A percentile compares a stretch with the other conserved stretches of the same genome.
Conservation (phyloP, 2,113 vertebrate genomes). For the Ia io region DNA sequence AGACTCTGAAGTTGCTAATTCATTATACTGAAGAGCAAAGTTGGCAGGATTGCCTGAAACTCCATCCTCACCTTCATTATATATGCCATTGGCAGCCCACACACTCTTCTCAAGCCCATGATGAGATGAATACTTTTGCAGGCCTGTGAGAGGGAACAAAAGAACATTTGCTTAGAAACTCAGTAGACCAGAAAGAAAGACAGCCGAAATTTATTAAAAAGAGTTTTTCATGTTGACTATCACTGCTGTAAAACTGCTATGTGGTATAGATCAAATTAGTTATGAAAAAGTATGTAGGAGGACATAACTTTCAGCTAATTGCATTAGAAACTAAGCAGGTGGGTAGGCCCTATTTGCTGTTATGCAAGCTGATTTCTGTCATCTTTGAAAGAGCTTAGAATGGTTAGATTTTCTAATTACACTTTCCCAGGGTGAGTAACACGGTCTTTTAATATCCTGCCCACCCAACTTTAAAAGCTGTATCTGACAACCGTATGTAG, state of each 20-base stretch:
- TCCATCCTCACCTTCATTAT: background rate
- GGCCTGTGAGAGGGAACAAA: conserved; percentile 57
- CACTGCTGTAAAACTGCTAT: background rate
- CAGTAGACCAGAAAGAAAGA: conserved; percentile 62
- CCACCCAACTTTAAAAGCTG: background rate
- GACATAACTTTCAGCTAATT: conserved; percentile 52
- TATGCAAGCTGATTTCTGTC: conserved; percentile 61
- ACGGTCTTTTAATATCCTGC: background rate
- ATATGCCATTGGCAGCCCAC: conserved; percentile 40
- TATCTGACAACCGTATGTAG: background rate
- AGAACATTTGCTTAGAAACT: conserved; percentile 43
- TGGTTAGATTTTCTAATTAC: conserved; percentile 43
- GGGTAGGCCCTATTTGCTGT: conserved; percentile 40
- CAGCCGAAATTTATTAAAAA: conserved; percentile 57
- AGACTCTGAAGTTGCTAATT: background rate
- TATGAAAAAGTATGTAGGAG: conserved; percentile 58
- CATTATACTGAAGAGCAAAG: background rate
- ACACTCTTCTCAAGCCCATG: conserved; percentile 29
- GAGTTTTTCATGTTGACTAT: conserved; percentile 35
- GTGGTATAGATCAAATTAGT: conserved; percentile 23
- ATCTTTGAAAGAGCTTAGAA: conserved; percentile 5
- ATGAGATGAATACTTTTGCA: conserved; percentile 29
- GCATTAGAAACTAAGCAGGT: conserved; percentile 58
- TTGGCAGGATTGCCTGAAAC: background rate
- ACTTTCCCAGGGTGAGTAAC: background rate